phyloP scores from a whole-genome alignment of 2,113 vertebrate species.

The Ophiodon elongatus region DNA sequence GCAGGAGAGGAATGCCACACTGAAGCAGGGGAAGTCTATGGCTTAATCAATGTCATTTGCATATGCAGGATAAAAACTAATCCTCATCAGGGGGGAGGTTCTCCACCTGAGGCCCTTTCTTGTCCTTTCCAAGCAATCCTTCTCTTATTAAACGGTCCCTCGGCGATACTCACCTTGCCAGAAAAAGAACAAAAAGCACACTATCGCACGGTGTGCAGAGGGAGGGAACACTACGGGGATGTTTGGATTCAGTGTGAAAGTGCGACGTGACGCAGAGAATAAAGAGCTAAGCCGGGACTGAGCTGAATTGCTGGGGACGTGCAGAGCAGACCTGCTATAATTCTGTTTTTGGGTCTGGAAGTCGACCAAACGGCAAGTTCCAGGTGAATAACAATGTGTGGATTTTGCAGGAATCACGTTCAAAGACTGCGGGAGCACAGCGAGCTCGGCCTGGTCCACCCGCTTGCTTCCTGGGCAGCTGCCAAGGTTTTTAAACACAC shows the following conservation, averaged over 20 bases:
- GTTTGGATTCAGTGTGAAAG: slow-evolving; percentile 51
- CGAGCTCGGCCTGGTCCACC: slow-evolving; percentile 50
- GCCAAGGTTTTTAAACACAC: slow-evolving; percentile 67
- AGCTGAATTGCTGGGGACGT: slow-evolving; percentile 34
- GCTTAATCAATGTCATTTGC: slow-evolving; percentile 77
- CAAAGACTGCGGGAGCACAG: slow-evolving; percentile 51
- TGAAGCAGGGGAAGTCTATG: slow-evolving; percentile 48
- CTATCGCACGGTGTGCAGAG: slow-evolving; percentile 37
- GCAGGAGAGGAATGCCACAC: slow-evolving; percentile 64
- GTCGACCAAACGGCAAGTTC: slow-evolving; percentile 62
- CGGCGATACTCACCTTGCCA: slow-evolving; percentile 74
- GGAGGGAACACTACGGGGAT: slow-evolving; percentile 60
- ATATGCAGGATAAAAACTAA: slow-evolving; percentile 77
- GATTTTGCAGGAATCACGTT: slow-evolving; percentile 69
- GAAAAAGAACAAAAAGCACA: slow-evolving; percentile 44
- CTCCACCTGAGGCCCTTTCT: slow-evolving; percentile 72
- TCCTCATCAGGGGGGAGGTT: slow-evolving; percentile 70
- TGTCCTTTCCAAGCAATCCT: slow-evolving; percentile 64
- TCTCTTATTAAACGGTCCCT: slow-evolving; percentile 71
- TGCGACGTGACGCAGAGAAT: slow-evolving; percentile 52
- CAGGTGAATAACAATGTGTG: slow-evolving; percentile 75
- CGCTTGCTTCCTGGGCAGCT: slow-evolving; percentile 48
- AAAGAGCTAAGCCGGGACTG: slow-evolving; percentile 22
- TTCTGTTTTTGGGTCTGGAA: slow-evolving; percentile 54
- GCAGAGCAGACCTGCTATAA: slow-evolving; percentile 39